These are phyloP conservation scores for Arrhopalites spinosus DNA, from an alignment of 2,888 invertebrate genomes.

Conservation along the genomic window DNA sequence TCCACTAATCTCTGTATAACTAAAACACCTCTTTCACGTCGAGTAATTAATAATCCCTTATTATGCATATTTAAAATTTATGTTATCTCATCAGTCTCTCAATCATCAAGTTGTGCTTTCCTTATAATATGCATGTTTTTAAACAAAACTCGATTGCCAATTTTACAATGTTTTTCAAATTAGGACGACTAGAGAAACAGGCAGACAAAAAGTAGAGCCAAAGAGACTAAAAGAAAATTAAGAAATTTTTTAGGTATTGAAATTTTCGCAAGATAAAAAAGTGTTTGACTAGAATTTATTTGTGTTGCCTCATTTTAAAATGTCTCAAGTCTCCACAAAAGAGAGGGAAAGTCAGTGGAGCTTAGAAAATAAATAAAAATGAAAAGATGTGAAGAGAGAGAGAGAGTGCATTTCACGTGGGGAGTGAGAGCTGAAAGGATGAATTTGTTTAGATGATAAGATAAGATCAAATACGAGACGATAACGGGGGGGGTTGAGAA, in stretches of 20 bases:
- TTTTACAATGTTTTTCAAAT: too few species aligned
- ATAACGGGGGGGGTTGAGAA: background rate
- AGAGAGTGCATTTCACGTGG: too few species aligned
- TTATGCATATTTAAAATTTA: too few species aligned
- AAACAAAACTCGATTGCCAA: background rate
- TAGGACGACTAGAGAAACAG: background rate
- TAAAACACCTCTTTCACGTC: too few species aligned
- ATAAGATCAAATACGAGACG: background rate
- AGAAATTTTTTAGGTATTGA: background rate
- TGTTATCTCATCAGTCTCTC: too few species aligned
- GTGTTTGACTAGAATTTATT: too few species aligned
- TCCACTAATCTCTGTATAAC: too few species aligned
- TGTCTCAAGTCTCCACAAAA: too few species aligned
- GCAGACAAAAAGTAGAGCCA: background rate
- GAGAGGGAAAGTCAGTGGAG: background rate
- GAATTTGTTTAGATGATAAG: too few species aligned
- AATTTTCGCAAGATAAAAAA: background rate
- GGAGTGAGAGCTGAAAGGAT: too few species aligned
- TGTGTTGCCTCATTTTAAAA: too few species aligned
- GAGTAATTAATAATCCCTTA: too few species aligned
- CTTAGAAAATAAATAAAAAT: background rate
- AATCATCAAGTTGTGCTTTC: conserved; percentile 10
- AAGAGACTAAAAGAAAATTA: background rate
- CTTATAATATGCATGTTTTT: conserved; percentile 12
- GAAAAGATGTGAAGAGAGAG: background rate